Conservation (phyloP, 2,888 invertebrate genomes). For the Papilio gigon region DNA sequence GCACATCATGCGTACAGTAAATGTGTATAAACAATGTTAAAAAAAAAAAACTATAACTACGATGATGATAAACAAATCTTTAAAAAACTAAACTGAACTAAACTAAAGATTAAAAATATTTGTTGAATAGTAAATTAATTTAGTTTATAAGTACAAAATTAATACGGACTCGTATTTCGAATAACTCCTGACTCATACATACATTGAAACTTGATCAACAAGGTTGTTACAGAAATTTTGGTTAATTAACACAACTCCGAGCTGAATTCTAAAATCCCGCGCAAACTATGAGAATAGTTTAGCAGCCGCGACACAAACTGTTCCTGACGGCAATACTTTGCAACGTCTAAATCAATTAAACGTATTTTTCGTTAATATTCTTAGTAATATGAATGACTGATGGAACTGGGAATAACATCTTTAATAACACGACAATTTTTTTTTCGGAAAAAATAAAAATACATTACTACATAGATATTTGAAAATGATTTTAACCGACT, state of each 20-base stretch:
- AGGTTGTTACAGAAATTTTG: constrained; percentile 17
- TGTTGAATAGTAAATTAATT: too few relatives aligned
- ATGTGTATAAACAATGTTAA: too few relatives aligned
- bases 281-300: constrained; percentile 20
- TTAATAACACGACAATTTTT: too few relatives aligned
- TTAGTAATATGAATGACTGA: background rate
- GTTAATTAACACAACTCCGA: constrained; percentile 27
- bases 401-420: too few relatives aligned
- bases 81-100: too few relatives aligned
- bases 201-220: constrained; percentile 15
- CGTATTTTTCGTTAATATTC: background rate
- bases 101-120: too few relatives aligned
- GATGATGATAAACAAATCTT: too few relatives aligned
- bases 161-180: background rate
- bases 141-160: too few relatives aligned
- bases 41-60: too few relatives aligned
- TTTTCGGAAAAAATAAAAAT: background rate
- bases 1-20: too few relatives aligned
- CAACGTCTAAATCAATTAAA: background rate
- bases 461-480: too few relatives aligned
- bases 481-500: too few relatives aligned
- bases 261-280: constrained; percentile 8
- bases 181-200: background rate
- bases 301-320: constrained; percentile 3
- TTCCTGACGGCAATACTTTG: background rate